Evolutionary conservation across 1,140 invertebrate species (phyloP).

Genomic region (Psix sp.): DNA sequence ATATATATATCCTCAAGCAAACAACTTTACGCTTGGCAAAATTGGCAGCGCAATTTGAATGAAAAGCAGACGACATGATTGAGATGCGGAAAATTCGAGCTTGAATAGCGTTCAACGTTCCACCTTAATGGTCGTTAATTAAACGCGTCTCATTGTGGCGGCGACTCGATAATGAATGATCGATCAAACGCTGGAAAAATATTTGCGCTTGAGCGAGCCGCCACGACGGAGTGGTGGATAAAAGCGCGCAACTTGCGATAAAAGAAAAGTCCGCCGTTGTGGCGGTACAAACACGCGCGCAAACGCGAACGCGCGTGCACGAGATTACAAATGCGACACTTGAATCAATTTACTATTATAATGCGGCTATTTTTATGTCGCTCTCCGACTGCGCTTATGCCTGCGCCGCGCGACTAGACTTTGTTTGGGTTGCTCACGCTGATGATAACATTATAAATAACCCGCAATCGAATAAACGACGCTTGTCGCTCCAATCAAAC

Average conservation of each 20-base stretch:
- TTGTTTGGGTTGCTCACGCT: slow-evolving; percentile 46
- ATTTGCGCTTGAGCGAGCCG: slow-evolving; percentile 37
- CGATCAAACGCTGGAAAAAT: slow-evolving; percentile 47
- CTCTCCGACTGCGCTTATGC: slow-evolving; percentile 32
- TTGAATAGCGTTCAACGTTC: slow-evolving; percentile 7
- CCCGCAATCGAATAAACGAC: neutral
- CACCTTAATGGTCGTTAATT: slow-evolving; percentile 40
- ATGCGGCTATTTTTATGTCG: slow-evolving; percentile 50
- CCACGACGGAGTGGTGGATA: slow-evolving; percentile 21
- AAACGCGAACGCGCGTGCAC: slow-evolving; percentile 33
- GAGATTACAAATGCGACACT: slow-evolving; percentile 49
- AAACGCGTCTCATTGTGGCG: slow-evolving; percentile 32
- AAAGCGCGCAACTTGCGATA: slow-evolving; percentile 35
- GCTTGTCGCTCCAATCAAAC: neutral
- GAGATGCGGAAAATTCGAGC: slow-evolving; percentile 2
- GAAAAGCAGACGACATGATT: neutral
- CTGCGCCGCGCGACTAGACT: slow-evolving; percentile 34
- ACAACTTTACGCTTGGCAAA: no score
- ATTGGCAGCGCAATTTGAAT: no score
- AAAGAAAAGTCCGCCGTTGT: slow-evolving; percentile 30
- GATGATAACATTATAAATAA: slow-evolving; percentile 47
- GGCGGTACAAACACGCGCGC: slow-evolving; percentile 23
- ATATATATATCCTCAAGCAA: no score
- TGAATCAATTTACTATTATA: slow-evolving; percentile 59
- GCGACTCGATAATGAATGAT: slow-evolving; percentile 53